Base-by-base conservation (phyloP, 2,113 vertebrate genomes). In the Oreochromis niloticus region DNA sequence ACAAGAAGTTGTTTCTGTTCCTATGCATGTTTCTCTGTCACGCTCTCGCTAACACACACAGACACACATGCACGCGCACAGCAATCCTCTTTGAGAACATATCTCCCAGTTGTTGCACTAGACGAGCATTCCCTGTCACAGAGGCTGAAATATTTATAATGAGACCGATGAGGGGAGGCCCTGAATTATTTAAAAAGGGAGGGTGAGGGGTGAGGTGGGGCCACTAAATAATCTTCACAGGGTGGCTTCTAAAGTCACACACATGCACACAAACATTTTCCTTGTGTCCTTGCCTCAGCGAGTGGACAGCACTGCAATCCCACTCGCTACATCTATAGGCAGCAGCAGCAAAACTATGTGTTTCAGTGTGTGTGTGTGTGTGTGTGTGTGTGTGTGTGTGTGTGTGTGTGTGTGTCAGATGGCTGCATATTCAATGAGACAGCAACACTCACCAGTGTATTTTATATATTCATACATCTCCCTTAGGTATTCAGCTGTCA, bases 121-220 rank as follows among this genome's bases (percentile, higher is more conserved):
- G 97, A 96, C 95, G 95, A 96, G 96, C 96, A 96, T 96, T 97
- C 97, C 96, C 96, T 97, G 96, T 97, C 97, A 97, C 97, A 94
- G 95, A 96, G 93, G 95, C 97, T 98, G 97, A 98, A 98, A 98
- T 98, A 98, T 98, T 98, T 97, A 98, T 97, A 96, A 97, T 97
- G 96, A 97, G 96, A 96, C 96, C 95, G 96, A 97, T 97, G 97
- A 97, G 91, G 95, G 94, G 95, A 96, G 96, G 94, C 95, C 95
- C 94, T 98, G 97, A 98, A 98, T 98, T 97, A 98, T 98, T 95
- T 95, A 97, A 97, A 96, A 96, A 92, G 95, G 32, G 56, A 78
- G 43, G 41, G 3, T 24, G 95, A 95, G 95, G 96, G 95, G 46
- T 95, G 85, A 68, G 54, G 66, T 50, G 75, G 57, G 88, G 86